These are phyloP conservation scores for Musca vetustissima DNA, from an alignment of 1,140 invertebrate species.

Conservation along the genomic window DNA sequence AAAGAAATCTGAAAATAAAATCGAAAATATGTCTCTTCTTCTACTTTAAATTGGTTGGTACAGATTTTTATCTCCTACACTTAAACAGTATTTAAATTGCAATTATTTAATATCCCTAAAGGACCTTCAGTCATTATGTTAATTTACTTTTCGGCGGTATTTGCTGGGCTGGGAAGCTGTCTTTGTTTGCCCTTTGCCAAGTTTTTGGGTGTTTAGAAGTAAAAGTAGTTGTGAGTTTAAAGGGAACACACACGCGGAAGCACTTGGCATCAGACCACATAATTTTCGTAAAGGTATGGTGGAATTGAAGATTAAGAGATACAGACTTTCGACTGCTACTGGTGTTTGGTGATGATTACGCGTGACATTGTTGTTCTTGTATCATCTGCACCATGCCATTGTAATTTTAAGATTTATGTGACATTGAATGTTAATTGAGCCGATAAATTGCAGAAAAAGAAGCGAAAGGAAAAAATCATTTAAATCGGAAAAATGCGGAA, in stretches of 20 bases:
- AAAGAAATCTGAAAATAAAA: neutral
- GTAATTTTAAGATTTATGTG: slow-evolving; percentile 16
- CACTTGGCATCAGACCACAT: neutral
- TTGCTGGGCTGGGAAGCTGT: too few relatives aligned
- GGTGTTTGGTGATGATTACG: neutral
- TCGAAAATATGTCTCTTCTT: neutral
- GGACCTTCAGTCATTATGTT: slow-evolving; percentile 32
- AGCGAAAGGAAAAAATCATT: too few relatives aligned
- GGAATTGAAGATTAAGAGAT: too few relatives aligned
- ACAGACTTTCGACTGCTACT: neutral
- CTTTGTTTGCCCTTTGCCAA: neutral
- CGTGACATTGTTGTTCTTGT: neutral
- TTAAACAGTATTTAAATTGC: slow-evolving; percentile 26
- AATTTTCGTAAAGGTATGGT: too few relatives aligned
- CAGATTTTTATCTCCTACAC: neutral
- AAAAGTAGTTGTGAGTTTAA: neutral
- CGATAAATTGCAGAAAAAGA: slow-evolving; percentile 4
- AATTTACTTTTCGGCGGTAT: slow-evolving; percentile 26
- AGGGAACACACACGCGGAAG: neutral
- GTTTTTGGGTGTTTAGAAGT: neutral
- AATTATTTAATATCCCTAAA: slow-evolving; percentile 32
- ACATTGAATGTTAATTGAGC: slow-evolving; percentile 22
- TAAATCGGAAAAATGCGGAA: too few relatives aligned
- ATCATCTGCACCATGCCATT: neutral
- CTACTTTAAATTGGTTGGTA: neutral